Evolutionary conservation across 2,113 vertebrate genomes (phyloP).

Genomic region (Lepus timidus): DNA sequence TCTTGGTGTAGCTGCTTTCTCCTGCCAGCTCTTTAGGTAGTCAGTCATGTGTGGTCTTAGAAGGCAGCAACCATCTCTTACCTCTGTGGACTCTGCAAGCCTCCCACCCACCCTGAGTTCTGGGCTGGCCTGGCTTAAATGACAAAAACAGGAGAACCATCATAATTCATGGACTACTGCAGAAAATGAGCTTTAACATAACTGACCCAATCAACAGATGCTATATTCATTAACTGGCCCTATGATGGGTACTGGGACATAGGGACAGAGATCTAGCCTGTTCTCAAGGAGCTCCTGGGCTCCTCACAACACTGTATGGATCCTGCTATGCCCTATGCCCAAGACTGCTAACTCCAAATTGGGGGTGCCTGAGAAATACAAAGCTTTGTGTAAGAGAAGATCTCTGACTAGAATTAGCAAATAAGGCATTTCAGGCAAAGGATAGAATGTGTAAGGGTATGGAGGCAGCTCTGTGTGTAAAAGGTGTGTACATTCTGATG

Average conservation of each 20-base stretch:
- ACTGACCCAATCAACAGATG: neutral
- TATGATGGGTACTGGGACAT: neutral
- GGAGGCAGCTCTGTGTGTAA: neutral
- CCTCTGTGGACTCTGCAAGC: neutral
- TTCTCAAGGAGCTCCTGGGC: neutral
- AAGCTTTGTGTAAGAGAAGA: neutral
- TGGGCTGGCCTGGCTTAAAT: neutral
- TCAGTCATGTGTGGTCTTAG: neutral
- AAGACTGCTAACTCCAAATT: neutral
- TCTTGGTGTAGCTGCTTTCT: neutral
- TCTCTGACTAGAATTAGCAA: neutral
- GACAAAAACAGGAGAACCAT: neutral
- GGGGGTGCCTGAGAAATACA: neutral
- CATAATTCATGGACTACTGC: neutral
- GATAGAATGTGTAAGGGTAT: neutral
- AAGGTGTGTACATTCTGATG: neutral
- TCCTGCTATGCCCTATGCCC: neutral
- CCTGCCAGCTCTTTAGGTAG: neutral
- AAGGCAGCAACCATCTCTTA: neutral
- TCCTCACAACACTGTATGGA: neutral
- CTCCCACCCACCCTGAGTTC: neutral
- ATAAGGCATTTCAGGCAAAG: neutral
- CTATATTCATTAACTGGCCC: neutral
- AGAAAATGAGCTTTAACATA: neutral
- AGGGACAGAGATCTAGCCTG: neutral